Evolutionary conservation across 2,797 vertebrate species (phyloP).

Genomic region (Aselliscus stoliczkanus): DNA sequence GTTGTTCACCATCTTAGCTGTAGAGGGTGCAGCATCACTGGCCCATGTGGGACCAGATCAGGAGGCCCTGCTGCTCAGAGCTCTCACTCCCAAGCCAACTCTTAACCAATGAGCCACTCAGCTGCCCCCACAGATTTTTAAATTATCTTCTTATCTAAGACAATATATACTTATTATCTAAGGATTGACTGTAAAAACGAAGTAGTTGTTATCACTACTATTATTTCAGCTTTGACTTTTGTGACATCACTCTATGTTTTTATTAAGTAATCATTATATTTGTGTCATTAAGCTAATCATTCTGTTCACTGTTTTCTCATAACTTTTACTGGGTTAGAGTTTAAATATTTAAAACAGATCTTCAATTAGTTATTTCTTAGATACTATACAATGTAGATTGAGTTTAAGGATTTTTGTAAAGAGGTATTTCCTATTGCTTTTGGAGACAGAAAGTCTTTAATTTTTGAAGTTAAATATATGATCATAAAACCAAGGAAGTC

Average conservation of each 20-base stretch:
- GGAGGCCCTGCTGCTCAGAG: no score
- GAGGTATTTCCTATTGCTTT: background rate
- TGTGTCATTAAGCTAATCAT: background rate
- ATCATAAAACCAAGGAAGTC: background rate
- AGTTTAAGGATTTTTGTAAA: background rate
- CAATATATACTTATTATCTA: background rate
- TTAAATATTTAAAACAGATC: background rate
- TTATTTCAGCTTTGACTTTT: background rate
- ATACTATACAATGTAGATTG: background rate
- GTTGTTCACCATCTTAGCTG: no score
- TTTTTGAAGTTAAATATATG: constrained; percentile 16
- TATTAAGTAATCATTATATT: background rate
- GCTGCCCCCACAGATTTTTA: no score
- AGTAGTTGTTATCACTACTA: background rate
- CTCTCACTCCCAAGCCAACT: no score
- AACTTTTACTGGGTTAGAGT: background rate
- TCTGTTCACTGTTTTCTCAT: background rate
- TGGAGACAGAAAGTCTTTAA: background rate
- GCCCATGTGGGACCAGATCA: no score
- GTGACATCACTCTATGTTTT: background rate
- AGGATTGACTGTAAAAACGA: background rate
- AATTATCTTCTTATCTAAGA: background rate
- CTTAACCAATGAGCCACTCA: no score
- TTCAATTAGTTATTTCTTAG: background rate
- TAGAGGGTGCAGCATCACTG: no score